phyloP scores from a whole-genome alignment of 1,140 invertebrate species.

The Subanguina moxae region DNA sequence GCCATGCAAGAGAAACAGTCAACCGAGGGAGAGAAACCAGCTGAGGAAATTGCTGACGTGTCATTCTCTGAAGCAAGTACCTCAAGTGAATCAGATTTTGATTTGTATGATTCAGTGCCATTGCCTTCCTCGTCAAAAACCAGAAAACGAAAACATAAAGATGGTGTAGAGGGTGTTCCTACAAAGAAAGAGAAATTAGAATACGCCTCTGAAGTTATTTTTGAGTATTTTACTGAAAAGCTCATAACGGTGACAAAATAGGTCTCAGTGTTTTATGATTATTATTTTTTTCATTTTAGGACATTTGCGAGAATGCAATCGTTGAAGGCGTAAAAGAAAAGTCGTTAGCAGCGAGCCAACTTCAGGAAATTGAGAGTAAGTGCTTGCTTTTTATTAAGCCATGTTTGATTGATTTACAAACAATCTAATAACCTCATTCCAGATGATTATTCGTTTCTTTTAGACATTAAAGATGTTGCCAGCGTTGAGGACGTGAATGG shows the following conservation, averaged over 20 bases:
- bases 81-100: background rate
- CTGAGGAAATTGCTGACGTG: background rate
- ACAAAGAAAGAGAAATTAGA: background rate
- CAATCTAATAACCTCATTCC: too few relatives aligned
- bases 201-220: constrained; percentile 2
- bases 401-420: too few relatives aligned
- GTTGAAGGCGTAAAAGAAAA: background rate
- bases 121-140: constrained; percentile 2
- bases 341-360: background rate
- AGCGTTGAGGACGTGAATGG: background rate
- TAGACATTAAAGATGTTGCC: too few relatives aligned
- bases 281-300: background rate
- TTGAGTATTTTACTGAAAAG: constrained; percentile 7
- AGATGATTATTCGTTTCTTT: too few relatives aligned
- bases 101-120: background rate
- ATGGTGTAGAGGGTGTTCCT: background rate
- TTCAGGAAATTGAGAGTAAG: background rate
- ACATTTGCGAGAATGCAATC: constrained; percentile 3
- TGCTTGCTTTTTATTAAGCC: background rate
- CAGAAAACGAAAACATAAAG: constrained; percentile 10
- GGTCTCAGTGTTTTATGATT: background rate
- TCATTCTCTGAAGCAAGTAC: background rate
- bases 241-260: background rate
- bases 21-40: background rate
- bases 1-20: constrained; percentile 1